Conservation (phyloP, 1,140 invertebrate species). For the Triops cancriformis region DNA sequence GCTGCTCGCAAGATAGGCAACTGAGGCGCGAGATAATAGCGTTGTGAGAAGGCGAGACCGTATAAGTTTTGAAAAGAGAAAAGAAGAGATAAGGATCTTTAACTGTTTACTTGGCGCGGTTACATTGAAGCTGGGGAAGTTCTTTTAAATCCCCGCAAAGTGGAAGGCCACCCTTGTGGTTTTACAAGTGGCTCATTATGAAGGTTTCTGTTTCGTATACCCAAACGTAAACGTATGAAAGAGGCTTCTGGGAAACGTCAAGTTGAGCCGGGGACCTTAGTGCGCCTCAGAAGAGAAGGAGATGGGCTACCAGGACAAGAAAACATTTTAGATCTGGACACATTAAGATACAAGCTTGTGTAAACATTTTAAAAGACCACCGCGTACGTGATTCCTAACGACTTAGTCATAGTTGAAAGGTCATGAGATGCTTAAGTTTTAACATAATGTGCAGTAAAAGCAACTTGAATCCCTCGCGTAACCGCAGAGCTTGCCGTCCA, state of each 20-base stretch:
- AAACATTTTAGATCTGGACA: neutral
- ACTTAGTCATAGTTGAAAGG: too few species aligned
- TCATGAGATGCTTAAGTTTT: too few species aligned
- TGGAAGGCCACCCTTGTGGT: neutral
- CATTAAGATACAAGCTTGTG: neutral
- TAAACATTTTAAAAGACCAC: neutral
- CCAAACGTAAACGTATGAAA: neutral
- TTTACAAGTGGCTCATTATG: neutral
- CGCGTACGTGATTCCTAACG: neutral
- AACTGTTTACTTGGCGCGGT: neutral
- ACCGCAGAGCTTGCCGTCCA: too few species aligned
- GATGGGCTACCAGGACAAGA: neutral
- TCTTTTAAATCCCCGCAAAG: neutral
- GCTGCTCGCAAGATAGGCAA: neutral
- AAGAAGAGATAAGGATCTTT: neutral
- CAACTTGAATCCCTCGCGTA: too few species aligned
- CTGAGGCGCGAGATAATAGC: neutral
- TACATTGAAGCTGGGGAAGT: neutral
- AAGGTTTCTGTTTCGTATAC: neutral
- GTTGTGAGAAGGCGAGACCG: neutral
- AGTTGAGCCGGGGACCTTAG: neutral
- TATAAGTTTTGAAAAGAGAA: neutral
- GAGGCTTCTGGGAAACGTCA: conserved; percentile 12
- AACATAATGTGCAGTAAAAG: too few species aligned
- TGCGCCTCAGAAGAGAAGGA: neutral